Percentiles rank a stretch among this genome's conserved stretches.
phyloP scores from a whole-genome alignment of 2,113 vertebrate species.

The Anarhynchus alexandrinus region DNA sequence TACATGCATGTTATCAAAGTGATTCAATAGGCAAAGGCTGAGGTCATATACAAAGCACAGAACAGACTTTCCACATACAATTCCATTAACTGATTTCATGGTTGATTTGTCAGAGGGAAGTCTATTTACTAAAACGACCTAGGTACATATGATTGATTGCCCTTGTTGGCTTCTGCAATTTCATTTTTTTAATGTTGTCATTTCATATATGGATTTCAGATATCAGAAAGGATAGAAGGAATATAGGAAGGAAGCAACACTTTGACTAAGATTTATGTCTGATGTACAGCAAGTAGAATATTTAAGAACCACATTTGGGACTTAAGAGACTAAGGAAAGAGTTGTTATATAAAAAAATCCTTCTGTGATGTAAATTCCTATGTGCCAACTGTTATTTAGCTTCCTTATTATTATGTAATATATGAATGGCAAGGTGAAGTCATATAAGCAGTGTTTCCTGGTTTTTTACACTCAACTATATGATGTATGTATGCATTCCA shows the following conservation, averaged over 20 bases:
- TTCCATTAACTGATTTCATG: background rate
- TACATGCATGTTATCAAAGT: background rate
- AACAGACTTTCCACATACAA: background rate
- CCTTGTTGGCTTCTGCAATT: background rate
- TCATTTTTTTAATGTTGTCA: background rate
- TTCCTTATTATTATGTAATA: background rate
- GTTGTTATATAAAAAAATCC: background rate
- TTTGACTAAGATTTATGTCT: background rate
- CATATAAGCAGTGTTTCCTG: background rate
- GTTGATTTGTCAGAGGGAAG: background rate
- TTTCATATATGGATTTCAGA: background rate
- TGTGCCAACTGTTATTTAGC: background rate
- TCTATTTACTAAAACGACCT: background rate
- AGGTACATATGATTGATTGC: background rate
- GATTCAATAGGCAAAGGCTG: background rate
- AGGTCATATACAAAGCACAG: background rate
- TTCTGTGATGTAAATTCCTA: background rate
- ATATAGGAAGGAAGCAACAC: background rate
- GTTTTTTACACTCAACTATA: background rate
- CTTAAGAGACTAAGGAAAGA: background rate
- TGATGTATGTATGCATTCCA: background rate
- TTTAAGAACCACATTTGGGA: background rate
- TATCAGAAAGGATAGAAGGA: background rate
- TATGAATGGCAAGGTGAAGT: background rate
- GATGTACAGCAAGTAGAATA: background rate